phyloP scores from a whole-genome alignment of 2,113 vertebrate genomes.

The Oncorhynchus nerka region DNA sequence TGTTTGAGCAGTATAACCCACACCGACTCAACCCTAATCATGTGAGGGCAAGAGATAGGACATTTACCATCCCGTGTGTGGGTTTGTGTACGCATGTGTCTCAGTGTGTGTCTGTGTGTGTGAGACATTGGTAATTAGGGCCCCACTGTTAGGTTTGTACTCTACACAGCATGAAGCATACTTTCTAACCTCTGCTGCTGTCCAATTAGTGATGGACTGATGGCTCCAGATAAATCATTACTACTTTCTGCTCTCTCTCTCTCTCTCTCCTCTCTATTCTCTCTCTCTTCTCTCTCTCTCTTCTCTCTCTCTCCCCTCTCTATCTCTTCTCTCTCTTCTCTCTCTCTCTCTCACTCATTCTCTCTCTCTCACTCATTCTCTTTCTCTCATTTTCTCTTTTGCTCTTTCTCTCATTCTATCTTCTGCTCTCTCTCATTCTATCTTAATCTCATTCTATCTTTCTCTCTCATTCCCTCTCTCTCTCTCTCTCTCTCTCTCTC shows the following conservation, averaged over 20 bases:
- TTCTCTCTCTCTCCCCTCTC: not conserved
- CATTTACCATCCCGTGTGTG: not conserved
- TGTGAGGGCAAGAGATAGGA: too few species aligned
- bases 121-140: not conserved
- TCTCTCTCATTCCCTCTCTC: too few species aligned
- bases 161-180: not conserved
- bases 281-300: not conserved
- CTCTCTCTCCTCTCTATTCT: constrained; percentile 12
- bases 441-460: too few species aligned
- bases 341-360: constrained; percentile 18
- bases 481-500: too few species aligned
- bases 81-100: not conserved
- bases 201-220: constrained; percentile 15
- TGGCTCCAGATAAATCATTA: constrained; percentile 13
- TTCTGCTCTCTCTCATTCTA: too few species aligned
- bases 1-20: not conserved
- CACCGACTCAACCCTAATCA: too few species aligned
- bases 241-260: constrained; percentile 6
- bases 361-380: too few species aligned
- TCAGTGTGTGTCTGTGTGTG: not conserved
- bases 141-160: not conserved
- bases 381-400: not conserved
- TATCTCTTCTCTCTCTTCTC: constrained; percentile 22
- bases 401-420: not conserved
- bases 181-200: constrained; percentile 6